Conservation (phyloP, 2,888 invertebrate species). For the Drosophila heteroneura region DNA sequence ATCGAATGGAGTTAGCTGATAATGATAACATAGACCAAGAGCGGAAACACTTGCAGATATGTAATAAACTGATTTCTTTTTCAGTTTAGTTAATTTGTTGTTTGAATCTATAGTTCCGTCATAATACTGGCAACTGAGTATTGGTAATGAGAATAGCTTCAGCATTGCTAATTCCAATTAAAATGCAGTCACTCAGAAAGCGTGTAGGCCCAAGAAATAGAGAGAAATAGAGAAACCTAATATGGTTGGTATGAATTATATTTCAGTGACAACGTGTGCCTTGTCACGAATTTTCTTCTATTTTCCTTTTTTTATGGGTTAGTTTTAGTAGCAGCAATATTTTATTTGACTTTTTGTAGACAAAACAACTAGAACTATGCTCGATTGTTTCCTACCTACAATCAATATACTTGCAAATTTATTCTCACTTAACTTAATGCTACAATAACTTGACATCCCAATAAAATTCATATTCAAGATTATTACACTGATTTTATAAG, state of each 20-base stretch:
- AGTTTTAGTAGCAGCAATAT: conserved; percentile 3
- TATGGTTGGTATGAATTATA: conserved; percentile 21
- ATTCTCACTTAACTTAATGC: not conserved
- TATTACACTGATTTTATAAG: not conserved
- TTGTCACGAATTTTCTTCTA: not conserved
- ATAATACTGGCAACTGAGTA: not conserved
- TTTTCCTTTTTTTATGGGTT: conserved; percentile 7
- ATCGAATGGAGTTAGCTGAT: conserved; percentile 1
- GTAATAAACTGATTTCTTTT: not conserved
- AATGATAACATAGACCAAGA: not conserved
- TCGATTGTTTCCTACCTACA: not conserved
- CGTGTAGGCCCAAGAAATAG: not conserved
- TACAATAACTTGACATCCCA: not conserved
- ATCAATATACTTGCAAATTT: not conserved
- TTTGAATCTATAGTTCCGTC: not conserved
- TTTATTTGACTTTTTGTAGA: not conserved
- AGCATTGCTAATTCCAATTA: not conserved
- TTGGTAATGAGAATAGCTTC: not conserved
- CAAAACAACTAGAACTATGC: not conserved
- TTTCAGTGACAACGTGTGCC: conserved; percentile 20
- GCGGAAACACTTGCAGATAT: not conserved
- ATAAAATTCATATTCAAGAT: not conserved
- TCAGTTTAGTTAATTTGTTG: not conserved
- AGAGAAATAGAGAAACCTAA: conserved; percentile 7
- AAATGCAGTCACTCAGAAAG: not conserved